Evolutionary conservation across 2,888 invertebrate species (phyloP).

Genomic region (Tuberolachnus salignus): DNA sequence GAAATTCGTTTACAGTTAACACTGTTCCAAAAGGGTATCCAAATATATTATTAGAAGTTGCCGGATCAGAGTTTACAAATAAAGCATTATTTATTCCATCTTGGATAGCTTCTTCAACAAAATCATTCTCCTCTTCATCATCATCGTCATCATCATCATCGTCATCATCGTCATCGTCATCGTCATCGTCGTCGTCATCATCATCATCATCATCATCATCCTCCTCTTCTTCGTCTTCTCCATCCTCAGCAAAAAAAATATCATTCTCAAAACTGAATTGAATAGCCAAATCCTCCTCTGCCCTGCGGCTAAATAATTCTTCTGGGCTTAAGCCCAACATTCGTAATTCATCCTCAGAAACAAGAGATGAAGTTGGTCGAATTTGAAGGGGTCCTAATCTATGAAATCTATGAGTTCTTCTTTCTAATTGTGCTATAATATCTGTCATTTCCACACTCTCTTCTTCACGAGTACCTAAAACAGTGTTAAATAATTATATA

Average conservation of each 20-base stretch:
- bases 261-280: too few species aligned
- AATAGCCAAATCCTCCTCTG: not conserved
- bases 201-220: not conserved
- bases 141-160: not conserved
- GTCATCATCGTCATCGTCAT: not conserved
- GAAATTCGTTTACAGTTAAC: too few species aligned
- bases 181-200: not conserved
- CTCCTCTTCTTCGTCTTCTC: not conserved
- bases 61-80: too few species aligned
- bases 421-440: too few species aligned
- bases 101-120: not conserved
- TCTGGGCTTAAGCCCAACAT: constrained; percentile 32
- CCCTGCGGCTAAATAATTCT: not conserved
- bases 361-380: not conserved
- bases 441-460: too few species aligned
- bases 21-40: too few species aligned
- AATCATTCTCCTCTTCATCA: not conserved
- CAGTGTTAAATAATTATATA: constrained; percentile 15
- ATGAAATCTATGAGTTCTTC: too few species aligned
- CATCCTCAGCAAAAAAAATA: too few species aligned
- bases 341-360: constrained; percentile 31
- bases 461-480: constrained; percentile 3
- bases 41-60: too few species aligned
- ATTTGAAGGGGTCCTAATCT: too few species aligned
- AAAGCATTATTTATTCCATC: not conserved